These are phyloP conservation scores for Chlamydotis undulata DNA, from an alignment of 2,113 vertebrate species.

Conservation along the genomic window DNA sequence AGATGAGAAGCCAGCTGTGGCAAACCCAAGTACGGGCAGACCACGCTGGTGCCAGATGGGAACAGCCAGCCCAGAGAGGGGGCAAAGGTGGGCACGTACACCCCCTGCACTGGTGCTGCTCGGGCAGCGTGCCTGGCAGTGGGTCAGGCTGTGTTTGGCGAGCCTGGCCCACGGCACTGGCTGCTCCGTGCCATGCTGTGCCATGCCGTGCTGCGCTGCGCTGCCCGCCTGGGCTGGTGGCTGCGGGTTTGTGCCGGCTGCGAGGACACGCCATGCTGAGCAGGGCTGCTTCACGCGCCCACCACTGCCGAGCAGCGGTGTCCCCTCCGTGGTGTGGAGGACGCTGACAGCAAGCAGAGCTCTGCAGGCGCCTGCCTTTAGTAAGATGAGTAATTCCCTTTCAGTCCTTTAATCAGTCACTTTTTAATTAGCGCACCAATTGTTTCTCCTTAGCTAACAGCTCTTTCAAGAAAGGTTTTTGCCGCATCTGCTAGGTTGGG, in stretches of 20 bases:
- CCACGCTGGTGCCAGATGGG: fast-evolving
- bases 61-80: background rate
- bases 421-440: conserved; percentile 48
- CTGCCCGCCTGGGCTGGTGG: background rate
- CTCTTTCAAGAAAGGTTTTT: conserved; percentile 1
- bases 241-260: fast-evolving
- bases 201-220: background rate
- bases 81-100: fast-evolving
- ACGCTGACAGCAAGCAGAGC: background rate
- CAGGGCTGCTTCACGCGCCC: background rate
- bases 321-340: background rate
- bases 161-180: fast-evolving
- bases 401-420: conserved; percentile 38
- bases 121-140: fast-evolving
- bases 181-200: background rate
- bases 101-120: background rate
- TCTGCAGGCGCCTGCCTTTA: conserved; percentile 44
- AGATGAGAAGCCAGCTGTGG: fast-evolving
- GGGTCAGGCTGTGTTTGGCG: background rate
- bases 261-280: background rate
- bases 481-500: background rate
- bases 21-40: background rate
- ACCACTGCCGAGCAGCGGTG: background rate
- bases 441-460: conserved; percentile 41
- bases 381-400: conserved; percentile 49